Evolutionary conservation across 2,797 vertebrate genomes (phyloP).

Genomic region (Gallinago nigripennis): DNA sequence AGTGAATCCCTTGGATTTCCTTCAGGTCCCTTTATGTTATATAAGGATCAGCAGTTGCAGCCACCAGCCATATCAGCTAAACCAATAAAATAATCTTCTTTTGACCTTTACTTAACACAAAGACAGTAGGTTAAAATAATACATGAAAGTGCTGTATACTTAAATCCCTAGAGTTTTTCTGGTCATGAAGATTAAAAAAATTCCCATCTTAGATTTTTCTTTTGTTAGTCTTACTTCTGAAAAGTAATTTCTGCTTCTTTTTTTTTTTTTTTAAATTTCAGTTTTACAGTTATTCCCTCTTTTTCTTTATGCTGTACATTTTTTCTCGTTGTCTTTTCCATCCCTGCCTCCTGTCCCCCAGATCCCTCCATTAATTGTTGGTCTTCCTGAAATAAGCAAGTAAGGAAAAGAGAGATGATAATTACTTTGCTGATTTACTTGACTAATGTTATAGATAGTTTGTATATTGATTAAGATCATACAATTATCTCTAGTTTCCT

Average conservation of each 20-base stretch:
- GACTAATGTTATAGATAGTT: background rate
- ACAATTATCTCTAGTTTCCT: background rate
- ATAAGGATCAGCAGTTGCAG: slow-evolving; percentile 13
- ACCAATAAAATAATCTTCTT: background rate
- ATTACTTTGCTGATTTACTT: background rate
- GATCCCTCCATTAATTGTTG: background rate
- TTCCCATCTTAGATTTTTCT: background rate
- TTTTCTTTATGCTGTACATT: background rate
- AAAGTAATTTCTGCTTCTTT: background rate
- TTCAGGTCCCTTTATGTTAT: background rate
- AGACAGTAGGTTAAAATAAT: slow-evolving; percentile 1
- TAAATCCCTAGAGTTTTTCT: background rate
- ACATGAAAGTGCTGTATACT: background rate
- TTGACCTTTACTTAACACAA: slow-evolving; percentile 46
- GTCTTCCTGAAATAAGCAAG: background rate
- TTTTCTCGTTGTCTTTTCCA: background rate
- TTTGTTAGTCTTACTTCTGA: background rate
- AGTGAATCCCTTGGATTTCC: background rate
- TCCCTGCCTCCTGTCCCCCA: background rate
- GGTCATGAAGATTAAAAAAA: background rate
- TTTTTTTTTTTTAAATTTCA: background rate
- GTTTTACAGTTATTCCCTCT: background rate
- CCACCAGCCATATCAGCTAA: slow-evolving; percentile 1
- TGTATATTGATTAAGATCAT: background rate
- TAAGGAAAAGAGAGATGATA: background rate